Conservation (phyloP, 2,888 invertebrate species). For the Tubulanus polymorphus region DNA sequence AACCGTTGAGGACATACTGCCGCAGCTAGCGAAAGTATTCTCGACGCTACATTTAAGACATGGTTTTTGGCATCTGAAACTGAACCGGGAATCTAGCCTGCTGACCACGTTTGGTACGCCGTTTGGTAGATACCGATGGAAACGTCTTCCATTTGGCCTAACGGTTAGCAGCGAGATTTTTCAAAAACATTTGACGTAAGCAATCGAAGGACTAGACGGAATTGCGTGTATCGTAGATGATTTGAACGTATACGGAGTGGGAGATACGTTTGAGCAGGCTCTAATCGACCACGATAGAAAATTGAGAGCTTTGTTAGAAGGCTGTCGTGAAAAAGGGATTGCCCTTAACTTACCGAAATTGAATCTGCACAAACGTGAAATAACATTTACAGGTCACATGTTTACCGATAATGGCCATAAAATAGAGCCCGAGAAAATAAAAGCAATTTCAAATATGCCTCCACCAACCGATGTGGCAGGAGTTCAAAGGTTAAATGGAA, state of each 20-base stretch:
- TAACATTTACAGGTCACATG: constrained; percentile 1
- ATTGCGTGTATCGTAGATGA: background rate
- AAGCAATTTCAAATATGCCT: constrained; percentile 16
- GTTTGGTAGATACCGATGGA: background rate
- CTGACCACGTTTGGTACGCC: background rate
- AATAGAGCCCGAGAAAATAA: constrained; percentile 16
- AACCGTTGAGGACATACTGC: background rate
- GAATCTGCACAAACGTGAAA: background rate
- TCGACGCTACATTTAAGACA: background rate
- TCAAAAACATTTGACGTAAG: background rate
- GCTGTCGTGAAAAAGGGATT: background rate
- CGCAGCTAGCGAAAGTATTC: background rate
- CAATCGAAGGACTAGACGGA: background rate
- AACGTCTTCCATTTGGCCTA: background rate
- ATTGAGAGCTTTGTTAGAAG: background rate
- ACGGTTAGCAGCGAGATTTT: background rate
- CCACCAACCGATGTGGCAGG: constrained; percentile 15
- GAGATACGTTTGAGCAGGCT: background rate
- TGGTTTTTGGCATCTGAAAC: constrained; percentile 1
- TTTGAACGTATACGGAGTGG: background rate
- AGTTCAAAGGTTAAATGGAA: constrained; percentile 14
- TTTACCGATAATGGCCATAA: constrained; percentile 13
- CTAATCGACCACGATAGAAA: background rate
- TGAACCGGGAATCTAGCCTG: background rate
- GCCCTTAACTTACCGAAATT: background rate